These are phyloP conservation scores for Psittacula cyanocephala DNA, from an alignment of 2,113 vertebrate species.

Conservation along the genomic window DNA sequence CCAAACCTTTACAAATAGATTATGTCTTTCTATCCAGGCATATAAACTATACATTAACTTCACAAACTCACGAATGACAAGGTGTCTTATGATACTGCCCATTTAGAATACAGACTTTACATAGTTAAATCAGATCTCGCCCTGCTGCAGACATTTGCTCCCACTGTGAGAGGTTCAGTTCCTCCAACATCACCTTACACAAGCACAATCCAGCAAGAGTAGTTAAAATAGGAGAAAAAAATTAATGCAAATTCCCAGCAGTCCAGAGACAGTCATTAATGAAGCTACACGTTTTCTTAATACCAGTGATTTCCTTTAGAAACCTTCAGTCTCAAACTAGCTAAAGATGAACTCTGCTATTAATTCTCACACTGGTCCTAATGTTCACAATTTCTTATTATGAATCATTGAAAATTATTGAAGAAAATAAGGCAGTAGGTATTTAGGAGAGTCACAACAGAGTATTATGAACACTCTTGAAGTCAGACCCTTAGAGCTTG, in stretches of 20 bases:
- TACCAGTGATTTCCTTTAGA: background rate
- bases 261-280: background rate
- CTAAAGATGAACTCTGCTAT: background rate
- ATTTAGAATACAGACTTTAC: background rate
- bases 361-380: background rate
- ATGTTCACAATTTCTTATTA: background rate
- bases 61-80: background rate
- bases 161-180: background rate
- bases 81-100: background rate
- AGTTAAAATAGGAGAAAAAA: background rate
- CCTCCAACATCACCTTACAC: background rate
- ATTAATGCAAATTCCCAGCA: background rate
- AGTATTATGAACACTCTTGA: background rate
- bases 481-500: background rate
- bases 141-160: background rate
- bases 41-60: background rate
- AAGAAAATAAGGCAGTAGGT: background rate
- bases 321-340: background rate
- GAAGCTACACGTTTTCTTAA: background rate
- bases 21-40: background rate
- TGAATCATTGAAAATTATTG: background rate
- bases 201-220: background rate
- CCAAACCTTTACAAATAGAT: rapidly evolving
- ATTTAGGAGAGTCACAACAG: background rate
- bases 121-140: background rate